A percentile compares a stretch with the other conserved stretches of the same genome.
Evolutionary conservation across 2,113 vertebrate genomes (phyloP).

Genomic region (Apaloderma vittatum): DNA sequence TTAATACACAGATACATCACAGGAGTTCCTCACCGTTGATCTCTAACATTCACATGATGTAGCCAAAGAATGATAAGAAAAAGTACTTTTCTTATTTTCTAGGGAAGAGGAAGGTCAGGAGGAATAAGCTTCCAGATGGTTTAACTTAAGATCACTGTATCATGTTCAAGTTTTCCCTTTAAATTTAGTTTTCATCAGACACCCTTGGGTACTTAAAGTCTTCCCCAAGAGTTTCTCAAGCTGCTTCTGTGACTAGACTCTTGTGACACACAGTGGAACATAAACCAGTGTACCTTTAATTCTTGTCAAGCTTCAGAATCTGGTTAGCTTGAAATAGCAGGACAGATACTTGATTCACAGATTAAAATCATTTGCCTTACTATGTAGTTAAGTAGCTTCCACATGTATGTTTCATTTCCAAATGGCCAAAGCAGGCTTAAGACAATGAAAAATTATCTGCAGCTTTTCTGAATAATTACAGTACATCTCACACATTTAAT

Average conservation of each 20-base stretch:
- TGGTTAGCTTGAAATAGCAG: neutral
- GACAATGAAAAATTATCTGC: neutral
- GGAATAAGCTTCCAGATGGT: neutral
- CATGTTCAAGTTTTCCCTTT: neutral
- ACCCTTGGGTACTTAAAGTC: neutral
- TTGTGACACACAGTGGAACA: neutral
- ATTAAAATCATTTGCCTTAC: neutral
- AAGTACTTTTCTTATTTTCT: neutral
- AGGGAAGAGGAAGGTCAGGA: neutral
- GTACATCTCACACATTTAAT: neutral
- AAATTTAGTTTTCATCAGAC: neutral
- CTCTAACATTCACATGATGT: neutral
- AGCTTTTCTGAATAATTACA: neutral
- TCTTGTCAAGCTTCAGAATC: neutral
- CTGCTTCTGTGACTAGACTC: neutral
- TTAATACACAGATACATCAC: neutral
- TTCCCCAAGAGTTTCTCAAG: neutral
- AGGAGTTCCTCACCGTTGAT: neutral
- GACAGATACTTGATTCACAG: neutral
- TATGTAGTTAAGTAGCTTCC: neutral
- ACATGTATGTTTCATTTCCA: neutral
- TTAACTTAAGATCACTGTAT: neutral
- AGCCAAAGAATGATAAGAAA: neutral
- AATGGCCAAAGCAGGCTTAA: neutral
- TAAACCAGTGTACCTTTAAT: neutral